phyloP scores from a whole-genome alignment of 2,888 invertebrate species.

The Electrophaes corylata region DNA sequence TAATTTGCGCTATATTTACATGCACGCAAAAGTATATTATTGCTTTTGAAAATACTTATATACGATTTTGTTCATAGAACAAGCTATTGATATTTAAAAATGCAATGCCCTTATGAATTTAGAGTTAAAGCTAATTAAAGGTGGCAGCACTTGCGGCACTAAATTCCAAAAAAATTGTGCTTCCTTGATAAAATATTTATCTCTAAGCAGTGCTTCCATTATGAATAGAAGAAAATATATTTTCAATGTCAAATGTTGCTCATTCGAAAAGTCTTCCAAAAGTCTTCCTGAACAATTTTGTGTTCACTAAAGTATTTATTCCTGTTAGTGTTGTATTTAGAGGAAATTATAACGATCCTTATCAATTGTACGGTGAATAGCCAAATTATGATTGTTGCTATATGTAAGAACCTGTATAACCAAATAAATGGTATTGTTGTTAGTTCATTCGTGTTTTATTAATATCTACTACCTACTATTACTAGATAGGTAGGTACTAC shows the following conservation, averaged over 20 bases:
- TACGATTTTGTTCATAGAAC: conserved; percentile 13
- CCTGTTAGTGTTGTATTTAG: conserved; percentile 49
- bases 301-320: conserved; percentile 36
- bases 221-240: conserved; percentile 56
- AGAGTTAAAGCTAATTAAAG: conserved; percentile 34
- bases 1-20: conserved; percentile 9
- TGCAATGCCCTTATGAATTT: conserved; percentile 6
- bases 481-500: no score
- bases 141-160: conserved; percentile 44
- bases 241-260: conserved; percentile 71
- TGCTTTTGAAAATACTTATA: neutral
- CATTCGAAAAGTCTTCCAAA: conserved; percentile 55
- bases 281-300: conserved; percentile 52
- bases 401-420: conserved; percentile 80
- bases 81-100: neutral
- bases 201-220: conserved; percentile 50
- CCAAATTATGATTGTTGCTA: conserved; percentile 74
- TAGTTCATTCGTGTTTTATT: conserved; percentile 57
- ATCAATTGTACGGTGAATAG: conserved; percentile 65
- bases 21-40: neutral
- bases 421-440: conserved; percentile 83
- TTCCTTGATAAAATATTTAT: conserved; percentile 24
- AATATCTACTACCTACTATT: neutral
- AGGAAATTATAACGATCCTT: conserved; percentile 53
- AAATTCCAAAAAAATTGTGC: neutral